These are phyloP conservation scores for Tricholauxania praeusta DNA, from an alignment of 2,888 invertebrate genomes.

Conservation along the genomic window DNA sequence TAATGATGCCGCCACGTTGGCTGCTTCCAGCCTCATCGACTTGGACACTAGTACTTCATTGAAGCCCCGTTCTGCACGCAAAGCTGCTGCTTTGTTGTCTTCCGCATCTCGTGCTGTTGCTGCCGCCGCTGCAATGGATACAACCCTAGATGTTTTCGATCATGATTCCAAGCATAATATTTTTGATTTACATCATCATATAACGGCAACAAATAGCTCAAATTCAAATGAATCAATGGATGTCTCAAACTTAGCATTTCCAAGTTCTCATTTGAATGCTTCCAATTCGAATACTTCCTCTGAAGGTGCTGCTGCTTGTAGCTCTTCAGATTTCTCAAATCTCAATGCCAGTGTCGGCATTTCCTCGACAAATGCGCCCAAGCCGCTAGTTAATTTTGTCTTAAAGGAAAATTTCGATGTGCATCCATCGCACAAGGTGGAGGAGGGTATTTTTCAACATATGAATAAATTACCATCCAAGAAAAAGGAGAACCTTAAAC, in stretches of 20 bases:
- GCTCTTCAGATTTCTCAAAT: conserved; percentile 55
- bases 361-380: conserved; percentile 57
- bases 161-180: conserved; percentile 66
- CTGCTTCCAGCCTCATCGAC: conserved; percentile 58
- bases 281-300: conserved; percentile 67
- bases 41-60: conserved; percentile 63
- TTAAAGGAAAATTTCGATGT: conserved; percentile 67
- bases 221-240: conserved; percentile 64
- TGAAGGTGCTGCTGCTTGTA: conserved; percentile 62
- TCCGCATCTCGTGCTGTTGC: conserved; percentile 61
- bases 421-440: conserved; percentile 67
- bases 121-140: conserved; percentile 59
- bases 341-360: conserved; percentile 42
- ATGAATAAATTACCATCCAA: conserved; percentile 67
- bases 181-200: conserved; percentile 65
- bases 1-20: conserved; percentile 37
- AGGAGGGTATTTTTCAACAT: conserved; percentile 67
- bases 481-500: conserved; percentile 66
- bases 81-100: conserved; percentile 52
- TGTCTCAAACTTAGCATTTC: conserved; percentile 59
- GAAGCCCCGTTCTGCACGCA: conserved; percentile 58
- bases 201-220: conserved; percentile 62
- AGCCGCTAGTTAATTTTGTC: conserved; percentile 62
- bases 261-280: conserved; percentile 64
- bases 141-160: conserved; percentile 63